Evolutionary conservation across 2,797 vertebrate species (phyloP), one percentile per base, ranked within the genome.

Genomic region (Argyrosomus regius): DNA sequence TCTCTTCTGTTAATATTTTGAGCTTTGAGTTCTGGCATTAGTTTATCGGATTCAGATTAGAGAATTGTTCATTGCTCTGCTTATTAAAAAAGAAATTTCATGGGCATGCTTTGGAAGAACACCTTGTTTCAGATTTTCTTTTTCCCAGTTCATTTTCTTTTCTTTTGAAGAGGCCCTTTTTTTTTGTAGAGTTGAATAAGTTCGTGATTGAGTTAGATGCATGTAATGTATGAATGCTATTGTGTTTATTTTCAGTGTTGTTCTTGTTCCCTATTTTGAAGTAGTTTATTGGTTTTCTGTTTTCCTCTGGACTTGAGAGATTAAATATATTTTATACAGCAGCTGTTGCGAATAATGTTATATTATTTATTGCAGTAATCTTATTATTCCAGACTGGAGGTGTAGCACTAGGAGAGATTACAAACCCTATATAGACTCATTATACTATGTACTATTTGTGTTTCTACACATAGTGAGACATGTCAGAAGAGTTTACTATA

Each of bases 301-400:
- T 82, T 84, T 81, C 73, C 82, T 93, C 91, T 87, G 90, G 91
- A 91, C 92, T 89, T 80, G 86, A 88, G 93, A 90, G 72, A 82
- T 90, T 81, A 69, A 56, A 59, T 61, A 24, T 70, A 68, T 72
- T 65, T 84, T 53, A 17, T 72, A n/a, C 20, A 50, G 61, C 16
- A 31, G 43, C 46, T 75, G 31, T 48, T 48, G 31, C 41, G 57
- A 74, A 68, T 57, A 18, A 60, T 69, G 22, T 39, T 13, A 58
- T 80, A 17, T 3, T 50, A 28, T 61, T 72, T 52, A 39, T 64
- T 35, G 14, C 22, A 39, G 31, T 61, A 68, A 74, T 54, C 11
- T 18, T 48, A 58, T 74, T 66, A 53, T 35, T 77, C 35, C 20
- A 64, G 4, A 61, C 26, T 58, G n/a, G 12, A 61, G 48, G 16